Evolutionary conservation across 2,888 invertebrate genomes (phyloP).

Genomic region (Bembecia ichneumoniformis): DNA sequence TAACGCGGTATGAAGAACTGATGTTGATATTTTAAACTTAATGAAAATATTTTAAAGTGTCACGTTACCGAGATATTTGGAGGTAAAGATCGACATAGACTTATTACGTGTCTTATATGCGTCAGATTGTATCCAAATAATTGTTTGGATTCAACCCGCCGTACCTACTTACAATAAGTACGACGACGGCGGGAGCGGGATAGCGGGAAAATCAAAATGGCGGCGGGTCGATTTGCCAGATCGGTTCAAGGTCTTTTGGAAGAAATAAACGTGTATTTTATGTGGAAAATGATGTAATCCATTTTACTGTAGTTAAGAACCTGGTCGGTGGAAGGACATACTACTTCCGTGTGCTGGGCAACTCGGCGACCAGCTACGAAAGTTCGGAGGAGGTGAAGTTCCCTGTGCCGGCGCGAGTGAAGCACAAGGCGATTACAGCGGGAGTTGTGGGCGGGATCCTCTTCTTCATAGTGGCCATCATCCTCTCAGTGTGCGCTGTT

Average conservation of each 20-base stretch:
- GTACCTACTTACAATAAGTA: no score
- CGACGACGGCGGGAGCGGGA: not conserved
- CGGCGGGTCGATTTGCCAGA: no score
- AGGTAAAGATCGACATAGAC: no score
- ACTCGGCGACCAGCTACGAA: conserved; percentile 88
- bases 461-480: conserved; percentile 97
- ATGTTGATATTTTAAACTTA: not conserved
- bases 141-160: no score
- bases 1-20: no score
- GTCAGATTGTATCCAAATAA: no score
- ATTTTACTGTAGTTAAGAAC: conserved; percentile 83
- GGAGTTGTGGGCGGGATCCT: conserved; percentile 97
- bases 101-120: no score
- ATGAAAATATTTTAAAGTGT: not conserved
- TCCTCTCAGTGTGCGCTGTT: conserved; percentile 96
- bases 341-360: conserved; percentile 92
- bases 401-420: conserved; percentile 90
- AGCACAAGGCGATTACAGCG: conserved; percentile 96
- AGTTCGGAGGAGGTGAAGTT: conserved; percentile 91
- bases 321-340: conserved; percentile 92
- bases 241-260: not conserved
- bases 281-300: not conserved
- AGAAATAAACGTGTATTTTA: no score
- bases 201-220: not conserved
- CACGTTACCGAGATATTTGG: no score